Conservation (phyloP, 2,797 vertebrate genomes). For the Bucorvus abyssinicus region DNA sequence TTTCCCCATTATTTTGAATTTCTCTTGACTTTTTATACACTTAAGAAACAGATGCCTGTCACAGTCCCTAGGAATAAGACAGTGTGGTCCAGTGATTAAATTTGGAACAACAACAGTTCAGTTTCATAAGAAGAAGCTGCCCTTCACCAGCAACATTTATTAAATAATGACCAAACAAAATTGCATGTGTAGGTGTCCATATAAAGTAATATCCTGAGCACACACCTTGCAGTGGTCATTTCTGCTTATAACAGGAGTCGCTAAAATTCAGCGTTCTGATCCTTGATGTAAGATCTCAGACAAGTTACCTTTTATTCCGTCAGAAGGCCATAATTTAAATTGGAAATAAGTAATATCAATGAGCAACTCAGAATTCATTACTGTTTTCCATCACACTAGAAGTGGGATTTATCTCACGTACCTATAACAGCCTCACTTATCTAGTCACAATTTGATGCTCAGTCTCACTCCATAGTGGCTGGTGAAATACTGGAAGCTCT, state of each 20-base stretch:
- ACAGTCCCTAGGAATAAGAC: not conserved
- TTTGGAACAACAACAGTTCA: not conserved
- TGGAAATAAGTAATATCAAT: not conserved
- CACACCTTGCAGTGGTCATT: not conserved
- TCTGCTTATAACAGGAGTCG: not conserved
- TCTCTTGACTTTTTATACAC: not conserved
- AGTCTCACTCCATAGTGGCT: not conserved
- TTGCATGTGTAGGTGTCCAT: not conserved
- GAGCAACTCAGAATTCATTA: not conserved
- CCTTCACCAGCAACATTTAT: not conserved
- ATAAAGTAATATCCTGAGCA: not conserved
- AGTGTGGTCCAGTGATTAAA: not conserved
- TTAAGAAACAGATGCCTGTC: not conserved
- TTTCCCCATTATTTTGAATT: not conserved
- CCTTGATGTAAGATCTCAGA: not conserved
- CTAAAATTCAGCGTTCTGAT: not conserved
- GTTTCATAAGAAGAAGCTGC: not conserved
- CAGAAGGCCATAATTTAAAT: not conserved
- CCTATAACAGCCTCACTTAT: not conserved
- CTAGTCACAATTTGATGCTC: not conserved
- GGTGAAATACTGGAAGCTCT: not conserved
- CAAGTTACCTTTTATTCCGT: not conserved
- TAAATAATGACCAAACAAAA: not conserved
- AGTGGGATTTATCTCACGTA: accelerated
- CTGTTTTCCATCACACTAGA: not conserved